Evolutionary conservation across 2,888 invertebrate species (phyloP).

Genomic region (Stenotaenia linearis): DNA sequence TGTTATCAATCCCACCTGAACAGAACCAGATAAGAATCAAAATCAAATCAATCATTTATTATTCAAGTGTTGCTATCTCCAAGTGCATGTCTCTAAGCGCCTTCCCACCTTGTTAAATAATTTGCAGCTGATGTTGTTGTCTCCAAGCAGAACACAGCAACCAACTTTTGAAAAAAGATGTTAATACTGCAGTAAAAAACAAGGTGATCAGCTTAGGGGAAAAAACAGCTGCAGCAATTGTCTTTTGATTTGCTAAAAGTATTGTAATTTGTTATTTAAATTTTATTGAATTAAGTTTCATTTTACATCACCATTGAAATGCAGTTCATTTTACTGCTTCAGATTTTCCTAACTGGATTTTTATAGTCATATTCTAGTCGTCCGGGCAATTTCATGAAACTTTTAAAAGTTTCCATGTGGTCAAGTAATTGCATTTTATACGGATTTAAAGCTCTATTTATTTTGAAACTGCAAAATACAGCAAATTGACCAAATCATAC

Average conservation of each 20-base stretch:
- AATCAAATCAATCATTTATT: constrained; percentile 13
- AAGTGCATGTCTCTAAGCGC: not conserved
- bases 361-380: not conserved
- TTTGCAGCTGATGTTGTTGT: not conserved
- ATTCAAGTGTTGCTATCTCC: not conserved
- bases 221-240: no score
- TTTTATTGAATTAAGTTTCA: no score
- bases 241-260: no score
- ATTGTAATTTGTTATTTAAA: no score
- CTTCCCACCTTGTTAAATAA: not conserved
- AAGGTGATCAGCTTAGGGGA: no score
- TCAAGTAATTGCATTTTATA: constrained; percentile 7
- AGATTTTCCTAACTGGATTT: not conserved
- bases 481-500: constrained; percentile 5
- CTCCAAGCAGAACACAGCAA: not conserved
- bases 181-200: not conserved
- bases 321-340: not conserved
- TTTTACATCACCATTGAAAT: not conserved
- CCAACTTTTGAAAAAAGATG: not conserved
- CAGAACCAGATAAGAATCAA: not conserved
- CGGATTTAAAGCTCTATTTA: not conserved
- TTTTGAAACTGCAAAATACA: not conserved
- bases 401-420: not conserved
- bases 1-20: not conserved
- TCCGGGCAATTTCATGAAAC: not conserved